Base-by-base conservation (phyloP, 2,797 vertebrate genomes). In the Amniataba percoides region DNA sequence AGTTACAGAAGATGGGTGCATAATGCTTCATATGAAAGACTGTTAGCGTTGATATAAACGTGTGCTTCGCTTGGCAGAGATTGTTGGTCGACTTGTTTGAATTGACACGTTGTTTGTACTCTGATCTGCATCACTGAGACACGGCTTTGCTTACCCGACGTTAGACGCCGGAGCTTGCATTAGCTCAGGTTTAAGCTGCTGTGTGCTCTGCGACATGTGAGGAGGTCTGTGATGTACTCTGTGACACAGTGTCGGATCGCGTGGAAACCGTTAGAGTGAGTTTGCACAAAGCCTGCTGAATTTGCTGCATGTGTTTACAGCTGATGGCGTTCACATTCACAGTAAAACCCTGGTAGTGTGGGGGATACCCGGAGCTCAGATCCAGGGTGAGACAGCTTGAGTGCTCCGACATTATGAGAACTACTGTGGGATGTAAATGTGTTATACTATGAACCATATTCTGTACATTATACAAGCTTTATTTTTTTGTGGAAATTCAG, bases 261-360 rank as follows among this genome's bases (percentile, higher is more conserved):
- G 53, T 62, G 25, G 31, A 16, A n/a, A 16, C 15, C 31, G n/a
- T 21, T 21, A 43, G 61, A 53, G 25, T 15, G 27, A 23, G 34
- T 77, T 81, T 73, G 60, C 74, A 77, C 65, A 81, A 57, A 31
- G 51, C 23, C 14, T 52, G 46, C 18, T 63, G 15, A 79, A 23
- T 71, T 61, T 46, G 34, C 62, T 60, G 67, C 74, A 40, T 70
- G 21, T 75, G 71, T 72, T 68, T 49, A 43, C 27, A 31, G 57
- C 45, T 55, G 36, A 40, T 53, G 15, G 46, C 65, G 51, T 71
- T 83, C 64, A 71, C 69, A 70, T 58, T 63, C 52, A 60, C 42
- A 77, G 31, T 68, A 53, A 71, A 74, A 57, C 23, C 23, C 55
- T 39, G 12, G n/a, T 34, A 45, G 21, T 39, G 61, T 73, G 59